Base-by-base conservation (phyloP, 2,113 vertebrate genomes). In the Fregata magnificens region DNA sequence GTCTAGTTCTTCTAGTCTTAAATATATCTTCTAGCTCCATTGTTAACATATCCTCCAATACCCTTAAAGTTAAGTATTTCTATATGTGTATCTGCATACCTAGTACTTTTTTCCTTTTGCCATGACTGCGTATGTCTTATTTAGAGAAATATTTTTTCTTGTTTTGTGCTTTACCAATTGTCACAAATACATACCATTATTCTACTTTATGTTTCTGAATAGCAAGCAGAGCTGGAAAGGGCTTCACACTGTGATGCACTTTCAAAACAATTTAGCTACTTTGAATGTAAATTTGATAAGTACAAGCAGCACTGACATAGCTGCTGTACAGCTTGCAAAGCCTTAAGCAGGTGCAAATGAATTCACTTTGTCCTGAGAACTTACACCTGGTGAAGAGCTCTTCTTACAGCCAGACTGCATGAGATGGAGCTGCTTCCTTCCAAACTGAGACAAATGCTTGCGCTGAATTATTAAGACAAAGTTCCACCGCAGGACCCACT, bases 181-280 rank as follows among this genome's bases (percentile, higher is more conserved):
- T 88, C 71, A 93, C 90, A 86, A 94, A 95, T 70, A 82, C 36
- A 66, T n/a, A 74, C 14, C 4, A 32, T 91, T 97, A 86, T 96
- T 77, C 52, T 40, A 67, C 59, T 89, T 86, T 47, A 56, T 91
- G 38, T 34, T 97, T 97, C 91, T 86, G 45, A 95, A 89, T n/a
- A 96, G 76, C 72, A 96, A 96, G 63, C 65, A 38, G 72, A 95
- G 34, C 53, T 77, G 73, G 79, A 80, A 96, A 95, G 50, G 90
- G 80, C 80, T 96, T 82, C 91, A 95, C 77, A 89, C 82, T 95
- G 93, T 70, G 96, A 94, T 80, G 47, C 52, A 95, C 86, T 97
- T 98, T 93, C 74, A 95, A 96, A 98, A 97, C 92, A 97, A 97
- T 97, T 98, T 97, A 84, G 44, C 56, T 86, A 82, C 83, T 97